Evolutionary conservation across 2,797 vertebrate genomes (phyloP).

Genomic region (Neostethus bicornis): DNA sequence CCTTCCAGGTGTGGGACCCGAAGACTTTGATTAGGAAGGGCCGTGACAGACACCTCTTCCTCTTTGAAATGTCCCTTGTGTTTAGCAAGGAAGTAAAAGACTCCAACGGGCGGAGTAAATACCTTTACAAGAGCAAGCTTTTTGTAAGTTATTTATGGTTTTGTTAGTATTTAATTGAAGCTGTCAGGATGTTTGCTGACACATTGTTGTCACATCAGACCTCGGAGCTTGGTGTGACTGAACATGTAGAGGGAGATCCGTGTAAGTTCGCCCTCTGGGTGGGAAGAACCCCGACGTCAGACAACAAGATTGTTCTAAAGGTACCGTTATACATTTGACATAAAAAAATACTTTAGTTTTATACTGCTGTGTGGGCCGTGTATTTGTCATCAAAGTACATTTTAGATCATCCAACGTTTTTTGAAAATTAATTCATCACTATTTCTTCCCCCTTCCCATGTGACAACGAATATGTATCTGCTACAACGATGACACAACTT

Average conservation of each 20-base stretch:
- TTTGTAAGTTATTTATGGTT: conserved; percentile 83
- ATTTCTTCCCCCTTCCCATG: no score
- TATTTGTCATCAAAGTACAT: no score
- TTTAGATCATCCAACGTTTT: no score
- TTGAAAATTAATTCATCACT: no score
- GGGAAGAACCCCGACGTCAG: conserved; percentile 94
- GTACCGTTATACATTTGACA: conserved; percentile 67
- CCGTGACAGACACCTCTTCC: conserved; percentile 97
- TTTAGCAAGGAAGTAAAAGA: conserved; percentile 99
- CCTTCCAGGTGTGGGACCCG: conserved; percentile 99
- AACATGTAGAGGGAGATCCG: conserved; percentile 97
- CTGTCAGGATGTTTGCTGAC: no score
- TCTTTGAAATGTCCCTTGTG: conserved; percentile 98
- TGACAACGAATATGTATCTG: no score
- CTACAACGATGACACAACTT: no score
- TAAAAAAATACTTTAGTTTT: background rate
- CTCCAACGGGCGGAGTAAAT: conserved; percentile 96
- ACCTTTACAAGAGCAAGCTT: conserved; percentile 94
- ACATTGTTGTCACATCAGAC: conserved; percentile 81
- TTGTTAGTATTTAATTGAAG: conserved; percentile 32
- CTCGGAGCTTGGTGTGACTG: conserved; percentile 96
- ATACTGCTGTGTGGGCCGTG: no score
- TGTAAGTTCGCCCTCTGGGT: conserved; percentile 99
- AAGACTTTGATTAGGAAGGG: conserved; percentile 98
- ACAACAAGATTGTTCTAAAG: conserved; percentile 99